These are phyloP conservation scores for Pseudomyrmex dendroicus DNA, from an alignment of 1,140 invertebrate species.

Conservation along the genomic window DNA sequence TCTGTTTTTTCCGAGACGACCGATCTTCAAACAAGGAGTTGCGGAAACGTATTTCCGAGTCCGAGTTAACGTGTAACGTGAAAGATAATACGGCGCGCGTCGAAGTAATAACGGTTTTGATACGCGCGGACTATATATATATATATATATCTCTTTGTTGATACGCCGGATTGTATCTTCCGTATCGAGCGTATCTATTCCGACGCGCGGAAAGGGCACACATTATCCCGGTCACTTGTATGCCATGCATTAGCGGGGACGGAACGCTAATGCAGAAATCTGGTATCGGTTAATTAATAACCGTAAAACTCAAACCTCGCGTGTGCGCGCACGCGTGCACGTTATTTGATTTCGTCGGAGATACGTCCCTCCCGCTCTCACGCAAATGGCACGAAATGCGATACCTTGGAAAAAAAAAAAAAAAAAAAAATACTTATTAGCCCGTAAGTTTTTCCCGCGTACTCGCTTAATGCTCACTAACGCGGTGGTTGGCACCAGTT, in stretches of 20 bases:
- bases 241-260: conserved; percentile 75
- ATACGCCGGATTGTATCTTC: conserved; percentile 65
- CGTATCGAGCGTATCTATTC: conserved; percentile 71
- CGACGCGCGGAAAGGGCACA: conserved; percentile 71
- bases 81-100: conserved; percentile 37
- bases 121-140: background rate
- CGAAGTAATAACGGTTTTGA: conserved; percentile 37
- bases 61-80: conserved; percentile 21
- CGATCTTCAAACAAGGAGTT: conserved; percentile 50
- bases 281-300: conserved; percentile 82
- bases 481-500: conserved; percentile 54
- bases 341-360: conserved; percentile 74
- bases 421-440: conserved; percentile 60
- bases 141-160: conserved; percentile 47
- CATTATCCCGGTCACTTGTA: conserved; percentile 73
- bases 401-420: conserved; percentile 52
- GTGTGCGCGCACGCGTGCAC: conserved; percentile 62
- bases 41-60: conserved; percentile 36
- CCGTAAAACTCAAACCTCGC: conserved; percentile 79
- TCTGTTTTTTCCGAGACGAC: conserved; percentile 42
- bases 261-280: conserved; percentile 81
- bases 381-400: conserved; percentile 71
- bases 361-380: conserved; percentile 47
- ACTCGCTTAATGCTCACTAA: conserved; percentile 68
- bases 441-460: conserved; percentile 60